Evolutionary conservation across 2,888 invertebrate genomes (phyloP).

Genomic region (Lasius platythorax): DNA sequence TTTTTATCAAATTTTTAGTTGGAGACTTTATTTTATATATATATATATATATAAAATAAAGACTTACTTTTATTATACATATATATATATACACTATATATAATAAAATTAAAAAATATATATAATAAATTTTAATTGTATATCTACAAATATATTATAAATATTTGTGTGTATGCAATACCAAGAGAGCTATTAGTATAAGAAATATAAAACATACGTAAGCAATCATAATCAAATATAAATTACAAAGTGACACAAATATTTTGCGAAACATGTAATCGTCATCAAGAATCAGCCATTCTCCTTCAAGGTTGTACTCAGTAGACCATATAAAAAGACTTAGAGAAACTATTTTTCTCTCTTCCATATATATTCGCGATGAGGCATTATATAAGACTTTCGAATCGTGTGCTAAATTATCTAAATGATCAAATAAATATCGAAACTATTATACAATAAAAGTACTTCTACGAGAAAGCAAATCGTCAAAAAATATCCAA

Average conservation of each 20-base stretch:
- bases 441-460: not conserved
- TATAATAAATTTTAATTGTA: not conserved
- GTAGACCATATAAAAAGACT: not conserved
- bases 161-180: not conserved
- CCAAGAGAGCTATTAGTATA: not conserved
- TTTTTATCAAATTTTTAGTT: not conserved
- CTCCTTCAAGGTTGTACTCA: not conserved
- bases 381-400: constrained; percentile 1
- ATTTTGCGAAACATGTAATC: not conserved
- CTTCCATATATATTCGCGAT: not conserved
- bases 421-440: not conserved
- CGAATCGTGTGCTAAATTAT: not conserved
- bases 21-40: too few species aligned
- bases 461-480: not conserved
- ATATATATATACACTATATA: not conserved
- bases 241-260: not conserved
- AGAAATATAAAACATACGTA: not conserved
- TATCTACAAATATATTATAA: not conserved
- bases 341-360: not conserved
- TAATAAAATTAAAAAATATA: not conserved
- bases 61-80: not conserved
- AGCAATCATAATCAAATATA: not conserved
- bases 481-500: not conserved
- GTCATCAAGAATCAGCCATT: not conserved
- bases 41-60: too few species aligned